Conservation (phyloP, 2,888 invertebrate genomes). For the Cantharis flavilabris region DNA sequence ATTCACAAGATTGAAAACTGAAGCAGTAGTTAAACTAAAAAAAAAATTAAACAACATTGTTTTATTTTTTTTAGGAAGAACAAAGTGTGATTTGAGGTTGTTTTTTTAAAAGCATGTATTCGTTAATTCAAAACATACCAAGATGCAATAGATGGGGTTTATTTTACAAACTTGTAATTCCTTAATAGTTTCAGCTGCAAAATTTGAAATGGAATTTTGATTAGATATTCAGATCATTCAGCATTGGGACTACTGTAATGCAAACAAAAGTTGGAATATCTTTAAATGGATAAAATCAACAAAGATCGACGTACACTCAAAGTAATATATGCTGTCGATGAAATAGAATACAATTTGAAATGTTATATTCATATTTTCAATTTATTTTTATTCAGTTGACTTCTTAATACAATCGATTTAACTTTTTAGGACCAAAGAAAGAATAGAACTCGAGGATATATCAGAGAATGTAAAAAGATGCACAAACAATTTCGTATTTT, state of each 20-base stretch:
- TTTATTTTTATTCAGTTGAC: neutral
- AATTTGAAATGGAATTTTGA: no score
- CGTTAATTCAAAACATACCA: no score
- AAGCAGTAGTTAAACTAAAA: no score
- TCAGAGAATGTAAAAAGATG: neutral
- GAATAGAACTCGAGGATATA: neutral
- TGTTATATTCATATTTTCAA: neutral
- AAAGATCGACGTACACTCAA: neutral
- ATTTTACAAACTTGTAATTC: no score
- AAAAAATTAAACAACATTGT: no score
- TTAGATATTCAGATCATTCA: neutral
- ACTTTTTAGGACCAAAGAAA: neutral
- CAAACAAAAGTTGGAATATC: neutral
- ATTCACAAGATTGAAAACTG: no score
- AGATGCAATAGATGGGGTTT: no score
- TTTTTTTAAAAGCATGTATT: no score
- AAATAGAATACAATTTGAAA: neutral
- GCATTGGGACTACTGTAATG: neutral
- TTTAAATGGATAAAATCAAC: neutral
- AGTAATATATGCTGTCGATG: neutral
- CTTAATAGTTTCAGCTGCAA: no score
- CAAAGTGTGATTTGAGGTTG: no score
- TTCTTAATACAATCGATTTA: neutral
- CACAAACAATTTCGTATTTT: neutral
- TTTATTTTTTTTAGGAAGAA: no score